phyloP scores from a whole-genome alignment of 2,888 invertebrate species.

The Xanthostigma xanthostigma region DNA sequence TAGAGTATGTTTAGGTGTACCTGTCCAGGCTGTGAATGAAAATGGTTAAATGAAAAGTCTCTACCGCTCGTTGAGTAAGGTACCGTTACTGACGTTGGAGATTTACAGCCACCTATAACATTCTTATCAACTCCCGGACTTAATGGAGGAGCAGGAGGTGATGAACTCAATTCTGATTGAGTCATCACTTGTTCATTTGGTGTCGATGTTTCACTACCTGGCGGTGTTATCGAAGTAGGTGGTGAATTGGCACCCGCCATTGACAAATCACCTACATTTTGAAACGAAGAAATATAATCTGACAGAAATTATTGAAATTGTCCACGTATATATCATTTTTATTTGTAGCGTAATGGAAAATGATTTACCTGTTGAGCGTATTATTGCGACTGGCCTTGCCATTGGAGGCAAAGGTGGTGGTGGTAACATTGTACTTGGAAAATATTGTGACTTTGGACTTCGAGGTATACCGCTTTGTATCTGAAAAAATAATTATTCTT shows the following conservation, averaged over 20 bases:
- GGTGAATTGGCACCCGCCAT: conserved; percentile 46
- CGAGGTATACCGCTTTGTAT: conserved; percentile 39
- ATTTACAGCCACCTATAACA: conserved; percentile 15
- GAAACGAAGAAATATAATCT: not conserved
- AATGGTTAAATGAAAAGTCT: conserved; percentile 83
- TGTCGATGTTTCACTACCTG: conserved; percentile 28
- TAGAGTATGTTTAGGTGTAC: conserved; percentile 32
- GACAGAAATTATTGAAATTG: no score
- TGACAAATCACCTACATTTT: conserved; percentile 31
- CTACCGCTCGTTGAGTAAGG: conserved; percentile 25
- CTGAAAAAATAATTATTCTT: conserved; percentile 24
- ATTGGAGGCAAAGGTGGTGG: conserved; percentile 91
- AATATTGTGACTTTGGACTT: conserved; percentile 69
- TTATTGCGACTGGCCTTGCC: conserved; percentile 92
- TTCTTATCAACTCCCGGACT: conserved; percentile 23
- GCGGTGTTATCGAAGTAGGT: conserved; percentile 44
- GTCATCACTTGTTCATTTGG: conserved; percentile 25
- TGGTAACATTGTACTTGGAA: conserved; percentile 84
- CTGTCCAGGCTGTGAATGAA: conserved; percentile 82
- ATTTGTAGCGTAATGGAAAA: not conserved
- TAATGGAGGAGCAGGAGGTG: conserved; percentile 29
- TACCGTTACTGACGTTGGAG: conserved; percentile 20
- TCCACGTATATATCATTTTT: no score
- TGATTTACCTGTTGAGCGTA: conserved; percentile 65
- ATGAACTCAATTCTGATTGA: conserved; percentile 24